Base-by-base conservation (phyloP, 2,888 invertebrate genomes). In the Gonocerus acuteangulatus region DNA sequence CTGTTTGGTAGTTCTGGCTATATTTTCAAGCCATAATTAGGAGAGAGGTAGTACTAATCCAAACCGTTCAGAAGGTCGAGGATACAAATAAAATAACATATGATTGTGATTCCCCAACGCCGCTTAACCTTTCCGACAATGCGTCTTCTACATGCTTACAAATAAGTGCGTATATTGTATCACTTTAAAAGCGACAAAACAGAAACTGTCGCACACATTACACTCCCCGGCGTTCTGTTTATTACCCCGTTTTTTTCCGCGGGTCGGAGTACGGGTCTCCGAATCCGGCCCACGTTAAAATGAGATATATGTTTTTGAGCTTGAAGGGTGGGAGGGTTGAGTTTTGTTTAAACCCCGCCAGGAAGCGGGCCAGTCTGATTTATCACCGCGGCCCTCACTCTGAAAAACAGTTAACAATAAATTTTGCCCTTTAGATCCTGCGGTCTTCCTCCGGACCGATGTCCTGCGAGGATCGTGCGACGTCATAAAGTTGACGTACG, bases 401-500 rank as follows among this genome's bases (percentile, higher is more conserved):
- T 54, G 39, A 54, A 54, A 54, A 54, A 36, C 54, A 42, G 54
- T 54, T 54, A 39, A 54, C 54, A 54, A 54, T 54, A 54, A 54
- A 54, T 54, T 54, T 42, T 9, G 54, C 39, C 54, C 54, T 54
- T 39, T 39, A 54, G 54, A 54, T 54, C 39, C 54, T 42, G 54
- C 54, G 54, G 54, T 54, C 42, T 54, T 54, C 54, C 54, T 54
- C 47, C 11, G 32, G 32, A 32, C 51, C 27, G 9, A 27, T 27
- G 27, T n/a, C n/a, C n/a, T 39, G 15, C 39, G 39, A 39, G 13
- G 9, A 15, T n/a, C n/a, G 39, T 39, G 39, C n/a, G 39, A 54
- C 54, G 54, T 39, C 54, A 54, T 54, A 54, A 54, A 54, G 54
- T 54, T 54, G 54, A 54, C 54, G 54, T 54, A 54, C 54, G 42